These are phyloP conservation scores for Poecilobothrus nobilitatus DNA, from an alignment of 2,888 invertebrate species.

Conservation along the genomic window DNA sequence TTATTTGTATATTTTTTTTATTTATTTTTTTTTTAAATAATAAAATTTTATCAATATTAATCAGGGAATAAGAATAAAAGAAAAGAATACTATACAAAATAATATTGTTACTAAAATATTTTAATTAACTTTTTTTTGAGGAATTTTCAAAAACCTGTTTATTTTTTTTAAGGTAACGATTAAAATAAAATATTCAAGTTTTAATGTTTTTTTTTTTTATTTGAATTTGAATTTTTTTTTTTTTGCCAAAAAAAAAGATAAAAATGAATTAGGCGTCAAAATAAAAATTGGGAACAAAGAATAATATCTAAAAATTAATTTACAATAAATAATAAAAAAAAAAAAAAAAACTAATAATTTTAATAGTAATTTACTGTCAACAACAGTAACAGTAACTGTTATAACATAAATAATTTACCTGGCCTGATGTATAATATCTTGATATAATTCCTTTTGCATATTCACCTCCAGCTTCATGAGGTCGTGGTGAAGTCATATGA, in stretches of 20 bases:
- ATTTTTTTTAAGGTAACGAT: background rate
- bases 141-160: background rate
- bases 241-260: background rate
- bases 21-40: background rate
- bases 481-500: slow-evolving; percentile 60
- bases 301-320: background rate
- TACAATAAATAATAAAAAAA: too few relatives aligned
- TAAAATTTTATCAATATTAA: background rate
- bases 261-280: background rate
- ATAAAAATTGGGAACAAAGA: background rate
- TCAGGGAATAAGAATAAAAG: background rate
- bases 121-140: background rate
- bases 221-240: background rate
- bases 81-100: background rate
- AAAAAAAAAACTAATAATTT: too few relatives aligned
- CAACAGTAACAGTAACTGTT: too few relatives aligned
- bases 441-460: slow-evolving; percentile 79
- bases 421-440: slow-evolving; percentile 71
- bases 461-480: slow-evolving; percentile 81
- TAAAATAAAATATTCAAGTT: background rate
- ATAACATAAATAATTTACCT: slow-evolving; percentile 46
- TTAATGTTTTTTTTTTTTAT: background rate
- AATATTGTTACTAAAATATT: background rate
- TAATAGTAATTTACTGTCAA: too few relatives aligned
- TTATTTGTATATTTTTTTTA: background rate